A percentile compares a stretch with the other conserved stretches of the same genome.
These are phyloP conservation scores for Narcine bancroftii DNA, from an alignment of 2,113 vertebrate species.

Conservation along the genomic window DNA sequence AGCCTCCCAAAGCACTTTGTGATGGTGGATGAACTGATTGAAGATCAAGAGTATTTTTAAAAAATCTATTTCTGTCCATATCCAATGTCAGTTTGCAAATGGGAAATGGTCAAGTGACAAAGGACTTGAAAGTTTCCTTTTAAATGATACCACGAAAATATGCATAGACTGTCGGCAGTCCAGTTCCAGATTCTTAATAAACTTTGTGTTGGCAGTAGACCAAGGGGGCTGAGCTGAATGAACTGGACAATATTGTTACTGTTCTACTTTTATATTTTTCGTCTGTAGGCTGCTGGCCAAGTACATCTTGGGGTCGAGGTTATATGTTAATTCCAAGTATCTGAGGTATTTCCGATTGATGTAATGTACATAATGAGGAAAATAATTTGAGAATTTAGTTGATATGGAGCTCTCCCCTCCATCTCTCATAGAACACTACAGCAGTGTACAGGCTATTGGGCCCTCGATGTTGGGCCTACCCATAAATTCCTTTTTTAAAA, in stretches of 20 bases:
- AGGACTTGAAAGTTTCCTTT: neutral
- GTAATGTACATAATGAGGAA: neutral
- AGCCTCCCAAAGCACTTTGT: too few relatives aligned
- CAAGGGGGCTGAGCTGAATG: neutral
- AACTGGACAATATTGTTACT: constrained; percentile 53
- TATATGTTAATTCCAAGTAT: constrained; percentile 43
- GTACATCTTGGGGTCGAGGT: constrained; percentile 48
- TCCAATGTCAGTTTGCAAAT: neutral
- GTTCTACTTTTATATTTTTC: constrained; percentile 45
- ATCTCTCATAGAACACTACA: too few relatives aligned
- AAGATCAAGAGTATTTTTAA: neutral
- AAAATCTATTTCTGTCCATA: neutral
- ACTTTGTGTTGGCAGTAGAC: constrained; percentile 15
- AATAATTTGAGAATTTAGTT: neutral
- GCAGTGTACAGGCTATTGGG: too few relatives aligned
- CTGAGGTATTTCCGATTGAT: constrained; percentile 40
- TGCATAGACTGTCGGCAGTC: neutral
- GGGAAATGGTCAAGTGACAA: neutral
- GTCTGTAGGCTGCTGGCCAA: constrained; percentile 44
- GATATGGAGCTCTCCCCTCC: neutral
- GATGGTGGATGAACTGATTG: too few relatives aligned
- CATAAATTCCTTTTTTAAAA: too few relatives aligned
- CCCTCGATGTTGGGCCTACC: too few relatives aligned
- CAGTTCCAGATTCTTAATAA: neutral
- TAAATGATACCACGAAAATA: neutral